phyloP scores from a whole-genome alignment of 92 coral and sea anemone species.

The Heliopora coerulea region DNA sequence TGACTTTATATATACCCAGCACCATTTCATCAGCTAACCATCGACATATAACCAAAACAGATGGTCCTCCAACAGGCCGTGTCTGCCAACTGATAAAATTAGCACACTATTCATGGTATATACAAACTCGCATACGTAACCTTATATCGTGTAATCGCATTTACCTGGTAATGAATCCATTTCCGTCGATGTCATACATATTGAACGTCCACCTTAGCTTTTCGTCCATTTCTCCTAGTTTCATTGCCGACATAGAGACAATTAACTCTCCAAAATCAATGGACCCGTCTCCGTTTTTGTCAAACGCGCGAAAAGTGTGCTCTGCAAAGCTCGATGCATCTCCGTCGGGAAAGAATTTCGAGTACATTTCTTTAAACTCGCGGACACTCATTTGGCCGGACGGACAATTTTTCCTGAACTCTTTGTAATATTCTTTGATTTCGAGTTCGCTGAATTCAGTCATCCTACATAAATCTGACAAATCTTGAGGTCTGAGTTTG shows the following conservation, averaged over 20 bases:
- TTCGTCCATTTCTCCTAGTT: conserved; percentile 18
- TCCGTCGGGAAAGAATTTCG: conserved; percentile 84
- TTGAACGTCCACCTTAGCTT: conserved; percentile 29
- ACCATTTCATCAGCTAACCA: no score
- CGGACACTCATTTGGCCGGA: conserved; percentile 60
- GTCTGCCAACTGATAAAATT: no score
- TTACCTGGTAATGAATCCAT: conserved; percentile 38
- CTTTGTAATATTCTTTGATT: conserved; percentile 85
- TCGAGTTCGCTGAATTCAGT: conserved; percentile 78
- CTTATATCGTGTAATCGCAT: no score
- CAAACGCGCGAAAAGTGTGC: conserved; percentile 91
- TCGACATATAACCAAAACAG: no score
- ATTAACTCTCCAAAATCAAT: conserved; percentile 31
- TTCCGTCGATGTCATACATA: conserved; percentile 40
- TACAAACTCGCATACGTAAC: no score
- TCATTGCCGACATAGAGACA: conserved; percentile 39
- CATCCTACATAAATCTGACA: conserved; percentile 62
- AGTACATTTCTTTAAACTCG: conserved; percentile 77
- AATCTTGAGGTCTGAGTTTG: conserved; percentile 74
- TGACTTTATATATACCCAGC: no score
- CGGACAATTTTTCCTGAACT: conserved; percentile 87
- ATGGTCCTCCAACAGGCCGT: no score
- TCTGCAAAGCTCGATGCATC: conserved; percentile 80
- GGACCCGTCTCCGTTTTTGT: conserved; percentile 73
- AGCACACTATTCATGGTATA: no score